Base-by-base conservation (phyloP, 2,113 vertebrate species). In the Mus pahari region DNA sequence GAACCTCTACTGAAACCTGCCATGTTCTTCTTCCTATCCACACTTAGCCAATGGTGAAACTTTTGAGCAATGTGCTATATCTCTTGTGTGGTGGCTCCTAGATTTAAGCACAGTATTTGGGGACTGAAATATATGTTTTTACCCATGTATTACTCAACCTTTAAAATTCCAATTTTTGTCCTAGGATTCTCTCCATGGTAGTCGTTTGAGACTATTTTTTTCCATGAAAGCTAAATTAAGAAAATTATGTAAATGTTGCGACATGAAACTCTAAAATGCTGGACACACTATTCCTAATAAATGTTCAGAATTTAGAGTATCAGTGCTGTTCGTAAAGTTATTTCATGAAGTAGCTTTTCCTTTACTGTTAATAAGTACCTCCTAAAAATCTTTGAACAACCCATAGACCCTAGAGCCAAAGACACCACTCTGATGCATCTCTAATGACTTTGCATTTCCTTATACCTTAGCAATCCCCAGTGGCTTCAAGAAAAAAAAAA, bases 381-480 rank as follows among this genome's bases (percentile, higher is more conserved):
- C 4, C 68, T 24, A 58, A 60, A 39, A 70, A 7, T 60, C 66
- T 58, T 66, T 33, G 26, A 86, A 86, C 68, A 93, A 81, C 1
- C 12, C 36, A 26, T 20, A 33, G 20, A 4, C 28, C 16, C 48
- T 0, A 17, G 45, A 86, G 68, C 45, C 45, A 39, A 70, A 84
- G 71, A 26, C 14, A 62, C 0, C 33, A 58, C 9, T 62, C 28
- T 92, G 19, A 39, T 50, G 0, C 50, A 66, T 91, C 55, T 92
- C 12, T 17, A 9, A 55, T 82, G 68, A 71, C 45, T 91, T 96
- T 94, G 53, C 48, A 42, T 68, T 92, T 97, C 45, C 16, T 86
- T 42, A 22, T 26, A 70, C 31, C 42, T 53, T 55, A 55, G 28
- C 68, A 39, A 39, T 84, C 33, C 3, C 78, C 70, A 79, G 5